Conservation (phyloP, 2,888 invertebrate genomes). For the Drosophila meridionalis region DNA sequence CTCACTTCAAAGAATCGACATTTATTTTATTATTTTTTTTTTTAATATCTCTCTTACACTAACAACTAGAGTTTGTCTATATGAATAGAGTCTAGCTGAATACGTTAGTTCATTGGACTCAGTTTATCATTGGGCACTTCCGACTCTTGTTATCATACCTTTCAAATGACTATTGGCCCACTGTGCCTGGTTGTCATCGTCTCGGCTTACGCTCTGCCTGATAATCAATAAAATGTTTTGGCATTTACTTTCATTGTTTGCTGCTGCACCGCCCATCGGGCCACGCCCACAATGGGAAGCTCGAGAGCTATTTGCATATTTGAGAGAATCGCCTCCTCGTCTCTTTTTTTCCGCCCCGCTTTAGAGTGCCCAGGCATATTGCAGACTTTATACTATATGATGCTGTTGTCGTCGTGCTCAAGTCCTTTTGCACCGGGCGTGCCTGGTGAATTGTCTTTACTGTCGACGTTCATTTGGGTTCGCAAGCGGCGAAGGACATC, state of each 20-base stretch:
- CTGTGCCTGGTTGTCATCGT: constrained; percentile 43
- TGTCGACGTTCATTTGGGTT: constrained; percentile 80
- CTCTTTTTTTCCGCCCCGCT: not conserved
- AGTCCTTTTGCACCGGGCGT: constrained; percentile 76
- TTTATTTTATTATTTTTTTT: no score
- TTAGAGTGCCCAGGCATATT: constrained; percentile 66
- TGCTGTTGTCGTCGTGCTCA: constrained; percentile 54
- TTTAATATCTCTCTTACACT: no score
- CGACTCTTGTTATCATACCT: not conserved
- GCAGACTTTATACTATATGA: constrained; percentile 60
- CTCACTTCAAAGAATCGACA: no score
- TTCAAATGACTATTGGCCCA: constrained; percentile 7
- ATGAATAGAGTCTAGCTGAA: no score
- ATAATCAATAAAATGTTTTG: constrained; percentile 82
- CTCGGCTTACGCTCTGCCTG: constrained; percentile 56
- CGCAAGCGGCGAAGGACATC: constrained; percentile 63
- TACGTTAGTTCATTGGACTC: no score
- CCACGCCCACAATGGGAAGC: constrained; percentile 58
- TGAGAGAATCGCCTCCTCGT: constrained; percentile 41
- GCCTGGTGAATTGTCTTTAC: constrained; percentile 77
- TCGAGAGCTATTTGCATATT: constrained; percentile 73
- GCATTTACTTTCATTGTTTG: constrained; percentile 81
- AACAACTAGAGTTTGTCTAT: no score
- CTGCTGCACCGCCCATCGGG: constrained; percentile 69
- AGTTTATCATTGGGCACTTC: no score